phyloP scores from a whole-genome alignment of 2,797 vertebrate species.

The Pelochelys cantorii region DNA sequence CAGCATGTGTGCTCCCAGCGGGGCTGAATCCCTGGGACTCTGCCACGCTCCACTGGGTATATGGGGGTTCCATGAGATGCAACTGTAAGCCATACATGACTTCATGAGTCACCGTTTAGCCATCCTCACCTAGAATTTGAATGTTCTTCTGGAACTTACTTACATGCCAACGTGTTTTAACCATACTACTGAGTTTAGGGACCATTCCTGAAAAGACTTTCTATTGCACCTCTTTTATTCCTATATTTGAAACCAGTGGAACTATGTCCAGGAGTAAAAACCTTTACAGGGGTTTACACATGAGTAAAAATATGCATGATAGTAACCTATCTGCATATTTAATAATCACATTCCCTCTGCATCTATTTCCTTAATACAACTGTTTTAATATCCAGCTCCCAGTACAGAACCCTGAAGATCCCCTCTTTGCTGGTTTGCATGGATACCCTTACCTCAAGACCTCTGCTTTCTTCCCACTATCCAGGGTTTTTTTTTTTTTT shows the following conservation, averaged over 20 bases:
- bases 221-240: background rate
- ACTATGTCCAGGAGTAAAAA: background rate
- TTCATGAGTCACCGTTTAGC: too few species aligned
- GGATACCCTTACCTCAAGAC: background rate
- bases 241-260: background rate
- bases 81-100: too few species aligned
- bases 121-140: background rate
- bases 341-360: background rate
- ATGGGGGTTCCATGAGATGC: too few species aligned
- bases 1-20: too few species aligned
- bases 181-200: background rate
- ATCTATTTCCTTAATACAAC: background rate
- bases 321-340: background rate
- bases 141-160: background rate
- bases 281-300: background rate
- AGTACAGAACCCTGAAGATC: background rate
- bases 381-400: background rate
- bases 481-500: too few species aligned
- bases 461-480: background rate
- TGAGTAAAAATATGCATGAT: background rate
- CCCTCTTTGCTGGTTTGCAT: background rate
- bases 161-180: background rate
- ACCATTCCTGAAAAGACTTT: background rate
- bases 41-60: too few species aligned
- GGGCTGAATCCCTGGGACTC: too few species aligned